Evolutionary conservation across 2,888 invertebrate species (phyloP).

Genomic region (Craniophora ligustri): DNA sequence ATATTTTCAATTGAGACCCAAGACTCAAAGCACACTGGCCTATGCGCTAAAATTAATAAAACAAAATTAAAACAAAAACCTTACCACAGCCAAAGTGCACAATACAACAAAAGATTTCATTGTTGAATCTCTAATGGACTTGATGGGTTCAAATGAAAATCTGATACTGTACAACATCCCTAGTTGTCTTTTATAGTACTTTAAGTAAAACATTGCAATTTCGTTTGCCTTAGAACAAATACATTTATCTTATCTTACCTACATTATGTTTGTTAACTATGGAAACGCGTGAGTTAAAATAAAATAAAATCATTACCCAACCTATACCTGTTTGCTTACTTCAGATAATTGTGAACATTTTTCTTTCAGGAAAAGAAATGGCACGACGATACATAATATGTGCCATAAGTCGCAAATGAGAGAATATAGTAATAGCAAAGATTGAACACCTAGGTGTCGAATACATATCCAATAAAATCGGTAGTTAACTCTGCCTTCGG

Average conservation of each 20-base stretch:
- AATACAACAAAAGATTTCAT: slow-evolving; percentile 63
- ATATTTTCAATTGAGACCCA: no score
- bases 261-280: slow-evolving; percentile 7
- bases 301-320: slow-evolving; percentile 23
- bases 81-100: slow-evolving; percentile 64
- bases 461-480: no score
- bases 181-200: slow-evolving; percentile 73
- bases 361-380: not conserved
- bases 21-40: no score
- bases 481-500: no score
- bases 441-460: no score
- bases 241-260: slow-evolving; percentile 66
- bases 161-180: slow-evolving; percentile 43
- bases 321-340: slow-evolving; percentile 26
- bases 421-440: not conserved
- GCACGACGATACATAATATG: not conserved
- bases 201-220: slow-evolving; percentile 59
- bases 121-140: slow-evolving; percentile 34
- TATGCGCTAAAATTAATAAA: no score
- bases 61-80: slow-evolving; percentile 2
- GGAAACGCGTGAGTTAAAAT: slow-evolving; percentile 48
- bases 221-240: slow-evolving; percentile 58
- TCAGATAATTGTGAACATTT: slow-evolving; percentile 28
- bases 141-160: slow-evolving; percentile 18
- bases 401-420: not conserved